phyloP scores from a whole-genome alignment of 1,140 invertebrate species.

The Drosophila trapezifrons region DNA sequence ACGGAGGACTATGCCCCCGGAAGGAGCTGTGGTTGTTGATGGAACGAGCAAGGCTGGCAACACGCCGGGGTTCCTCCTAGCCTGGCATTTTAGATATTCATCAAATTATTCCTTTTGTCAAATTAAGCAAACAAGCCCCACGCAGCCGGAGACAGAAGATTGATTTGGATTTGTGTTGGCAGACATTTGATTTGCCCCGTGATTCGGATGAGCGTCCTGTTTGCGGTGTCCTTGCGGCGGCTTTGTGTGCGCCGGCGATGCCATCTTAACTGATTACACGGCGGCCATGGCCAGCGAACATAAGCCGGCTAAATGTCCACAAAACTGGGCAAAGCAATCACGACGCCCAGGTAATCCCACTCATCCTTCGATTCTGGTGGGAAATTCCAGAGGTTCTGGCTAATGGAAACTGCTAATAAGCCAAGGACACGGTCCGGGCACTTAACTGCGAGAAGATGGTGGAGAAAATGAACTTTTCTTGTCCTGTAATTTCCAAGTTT shows the following conservation, averaged over 20 bases:
- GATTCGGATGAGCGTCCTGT: conserved; percentile 33
- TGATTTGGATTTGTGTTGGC: conserved; percentile 69
- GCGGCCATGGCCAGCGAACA: conserved; percentile 18
- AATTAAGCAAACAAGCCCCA: conserved; percentile 78
- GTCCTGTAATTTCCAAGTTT: conserved; percentile 18
- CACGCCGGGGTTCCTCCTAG: conserved; percentile 52
- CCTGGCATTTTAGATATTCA: conserved; percentile 77
- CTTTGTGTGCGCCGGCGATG: conserved; percentile 18
- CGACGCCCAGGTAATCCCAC: conserved; percentile 21
- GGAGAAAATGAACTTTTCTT: conserved; percentile 19
- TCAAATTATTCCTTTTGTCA: conserved; percentile 82
- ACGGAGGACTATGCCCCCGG: conserved; percentile 6
- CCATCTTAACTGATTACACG: conserved; percentile 56
- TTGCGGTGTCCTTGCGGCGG: conserved; percentile 12
- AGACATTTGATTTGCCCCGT: conserved; percentile 50
- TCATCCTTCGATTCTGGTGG: conserved; percentile 5
- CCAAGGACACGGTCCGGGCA: conserved; percentile 19
- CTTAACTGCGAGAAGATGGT: conserved; percentile 13
- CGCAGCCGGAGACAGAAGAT: conserved; percentile 55
- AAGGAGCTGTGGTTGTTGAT: conserved; percentile 3
- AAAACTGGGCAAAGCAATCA: conserved; percentile 44
- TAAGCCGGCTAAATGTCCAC: conserved; percentile 54
- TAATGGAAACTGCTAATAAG: conserved; percentile 47
- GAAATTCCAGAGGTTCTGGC: conserved; percentile 7
- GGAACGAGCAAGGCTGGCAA: background rate